These are phyloP conservation scores for Gopherus flavomarginatus DNA, from an alignment of 2,113 vertebrate species.

Conservation along the genomic window DNA sequence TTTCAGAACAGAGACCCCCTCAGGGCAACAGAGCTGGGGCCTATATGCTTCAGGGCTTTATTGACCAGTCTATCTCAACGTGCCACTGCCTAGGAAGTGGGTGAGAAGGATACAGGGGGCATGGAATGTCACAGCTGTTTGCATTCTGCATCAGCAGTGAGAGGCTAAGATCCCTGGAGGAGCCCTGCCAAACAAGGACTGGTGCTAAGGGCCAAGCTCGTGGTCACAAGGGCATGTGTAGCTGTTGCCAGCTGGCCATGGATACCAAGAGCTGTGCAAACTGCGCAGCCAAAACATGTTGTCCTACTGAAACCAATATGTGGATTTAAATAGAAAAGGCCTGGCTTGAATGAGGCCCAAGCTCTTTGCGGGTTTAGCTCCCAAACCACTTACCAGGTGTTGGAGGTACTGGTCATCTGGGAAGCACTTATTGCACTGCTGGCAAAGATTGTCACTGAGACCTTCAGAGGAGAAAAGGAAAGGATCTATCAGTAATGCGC, in stretches of 20 bases:
- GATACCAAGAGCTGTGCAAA: neutral
- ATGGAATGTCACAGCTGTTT: neutral
- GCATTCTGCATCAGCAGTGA: neutral
- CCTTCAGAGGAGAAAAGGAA: neutral
- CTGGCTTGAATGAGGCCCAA: neutral
- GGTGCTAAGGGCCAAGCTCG: neutral
- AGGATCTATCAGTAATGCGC: neutral
- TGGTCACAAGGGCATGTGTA: neutral
- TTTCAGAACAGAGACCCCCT: neutral
- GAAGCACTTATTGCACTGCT: constrained; percentile 5
- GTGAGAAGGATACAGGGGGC: neutral
- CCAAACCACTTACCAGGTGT: constrained; percentile 44
- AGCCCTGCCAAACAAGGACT: neutral
- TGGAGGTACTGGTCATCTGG: constrained; percentile 27
- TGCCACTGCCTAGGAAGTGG: neutral
- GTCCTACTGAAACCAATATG: neutral
- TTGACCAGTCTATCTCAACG: neutral
- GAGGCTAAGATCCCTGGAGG: neutral
- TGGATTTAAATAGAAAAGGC: neutral
- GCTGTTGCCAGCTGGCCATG: neutral
- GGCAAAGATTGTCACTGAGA: neutral
- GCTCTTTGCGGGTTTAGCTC: neutral
- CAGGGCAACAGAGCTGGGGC: neutral
- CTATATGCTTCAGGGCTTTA: neutral
- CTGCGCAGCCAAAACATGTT: neutral